Conservation (phyloP, 1,140 invertebrate species). For the Drosophila subobscura region DNA sequence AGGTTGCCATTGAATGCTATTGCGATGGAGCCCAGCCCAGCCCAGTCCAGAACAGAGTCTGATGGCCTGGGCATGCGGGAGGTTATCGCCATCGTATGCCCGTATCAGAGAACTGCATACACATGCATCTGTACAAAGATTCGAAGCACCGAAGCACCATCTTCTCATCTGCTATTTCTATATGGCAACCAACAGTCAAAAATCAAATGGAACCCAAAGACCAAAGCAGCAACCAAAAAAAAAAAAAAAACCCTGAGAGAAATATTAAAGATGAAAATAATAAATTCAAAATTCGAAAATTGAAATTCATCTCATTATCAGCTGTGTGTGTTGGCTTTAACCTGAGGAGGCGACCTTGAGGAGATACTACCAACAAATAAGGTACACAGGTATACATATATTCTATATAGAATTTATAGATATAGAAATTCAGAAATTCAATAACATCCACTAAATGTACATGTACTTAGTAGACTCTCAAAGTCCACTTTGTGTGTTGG, state of each 20-base stretch:
- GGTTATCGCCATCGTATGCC: slow-evolving; percentile 52
- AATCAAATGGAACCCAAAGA: background rate
- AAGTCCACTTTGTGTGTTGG: slow-evolving; percentile 52
- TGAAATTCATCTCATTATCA: slow-evolving; percentile 49
- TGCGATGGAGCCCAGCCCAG: slow-evolving; percentile 39
- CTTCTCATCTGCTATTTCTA: slow-evolving; percentile 15
- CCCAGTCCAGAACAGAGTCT: background rate
- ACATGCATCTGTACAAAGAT: slow-evolving; percentile 9
- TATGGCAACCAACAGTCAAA: slow-evolving; percentile 24
- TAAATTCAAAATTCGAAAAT: background rate
- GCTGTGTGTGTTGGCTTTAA: slow-evolving; percentile 26
- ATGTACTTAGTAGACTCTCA: slow-evolving; percentile 37
- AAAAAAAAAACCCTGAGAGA: slow-evolving; percentile 4
- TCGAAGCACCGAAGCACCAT: slow-evolving; percentile 12
- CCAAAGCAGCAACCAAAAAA: slow-evolving; percentile 26
- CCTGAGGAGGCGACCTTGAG: slow-evolving; percentile 51
- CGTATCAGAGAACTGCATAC: slow-evolving; percentile 49
- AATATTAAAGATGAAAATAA: slow-evolving; percentile 3
- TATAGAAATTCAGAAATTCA: slow-evolving; percentile 12
- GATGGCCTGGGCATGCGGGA: slow-evolving; percentile 12
- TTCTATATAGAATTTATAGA: slow-evolving; percentile 18
- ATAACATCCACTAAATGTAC: slow-evolving; percentile 24
- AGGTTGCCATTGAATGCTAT: slow-evolving; percentile 44
- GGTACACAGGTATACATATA: slow-evolving; percentile 23
- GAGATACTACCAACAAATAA: slow-evolving; percentile 58